Percentiles rank a stretch among this genome's conserved stretches.
Conservation (phyloP, 1,140 invertebrate genomes). For the Drosophila repletoides region DNA sequence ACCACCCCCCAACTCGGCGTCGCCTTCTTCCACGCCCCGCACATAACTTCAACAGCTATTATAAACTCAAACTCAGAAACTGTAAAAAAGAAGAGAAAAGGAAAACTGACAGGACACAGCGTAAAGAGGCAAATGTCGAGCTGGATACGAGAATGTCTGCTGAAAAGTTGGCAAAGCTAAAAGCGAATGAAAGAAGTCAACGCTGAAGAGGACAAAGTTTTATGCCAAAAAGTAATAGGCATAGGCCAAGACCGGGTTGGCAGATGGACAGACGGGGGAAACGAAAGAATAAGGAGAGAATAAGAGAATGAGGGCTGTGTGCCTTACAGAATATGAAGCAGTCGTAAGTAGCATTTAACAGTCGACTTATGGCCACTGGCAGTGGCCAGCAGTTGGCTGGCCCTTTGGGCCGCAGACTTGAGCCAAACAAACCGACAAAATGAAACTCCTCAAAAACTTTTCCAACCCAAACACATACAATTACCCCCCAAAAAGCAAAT, state of each 20-base stretch:
- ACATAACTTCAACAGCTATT: constrained; percentile 27
- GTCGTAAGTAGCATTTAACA: constrained; percentile 78
- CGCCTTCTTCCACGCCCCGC: background rate
- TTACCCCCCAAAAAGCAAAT: constrained; percentile 11
- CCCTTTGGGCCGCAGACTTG: background rate
- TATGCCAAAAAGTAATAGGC: constrained; percentile 78
- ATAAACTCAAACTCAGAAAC: constrained; percentile 35
- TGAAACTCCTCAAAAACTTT: constrained; percentile 63
- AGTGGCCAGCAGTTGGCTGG: constrained; percentile 31
- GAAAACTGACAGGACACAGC: constrained; percentile 18
- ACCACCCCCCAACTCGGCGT: background rate
- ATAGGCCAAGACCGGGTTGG: constrained; percentile 29
- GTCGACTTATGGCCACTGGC: constrained; percentile 70
- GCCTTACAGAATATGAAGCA: constrained; percentile 44
- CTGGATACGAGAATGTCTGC: constrained; percentile 65
- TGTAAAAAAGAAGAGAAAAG: constrained; percentile 25
- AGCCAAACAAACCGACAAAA: constrained; percentile 44
- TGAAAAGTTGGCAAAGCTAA: constrained; percentile 59
- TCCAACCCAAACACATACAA: background rate
- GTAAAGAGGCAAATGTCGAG: constrained; percentile 12
- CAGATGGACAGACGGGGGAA: background rate
- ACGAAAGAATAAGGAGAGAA: background rate
- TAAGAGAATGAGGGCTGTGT: background rate
- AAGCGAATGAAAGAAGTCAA: constrained; percentile 65
- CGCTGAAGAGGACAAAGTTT: constrained; percentile 73